Evolutionary conservation across 2,888 invertebrate genomes (phyloP), one percentile per base, ranked within the genome.

Genomic region (Harmothoe impar): DNA sequence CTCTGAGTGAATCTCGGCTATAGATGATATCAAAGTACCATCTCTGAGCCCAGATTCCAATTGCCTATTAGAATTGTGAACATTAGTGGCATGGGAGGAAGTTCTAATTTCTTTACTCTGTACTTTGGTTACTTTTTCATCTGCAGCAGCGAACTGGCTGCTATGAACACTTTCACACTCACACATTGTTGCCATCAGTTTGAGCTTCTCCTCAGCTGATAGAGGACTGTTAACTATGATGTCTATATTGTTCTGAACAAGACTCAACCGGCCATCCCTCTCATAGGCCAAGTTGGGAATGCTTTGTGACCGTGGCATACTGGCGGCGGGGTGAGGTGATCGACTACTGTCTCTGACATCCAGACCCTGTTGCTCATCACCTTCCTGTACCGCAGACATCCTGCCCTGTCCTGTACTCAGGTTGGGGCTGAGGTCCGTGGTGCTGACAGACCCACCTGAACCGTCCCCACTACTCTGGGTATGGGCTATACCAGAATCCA

Each of bases 161-260:
- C 86, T 56, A 7, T 54, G 54, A 15, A 86, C 86, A 54, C 86
- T 86, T 20, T 86, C 86, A 35, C 89, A 68, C 23, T 90, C 88
- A 91, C 91, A 91, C 91, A 91, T 89, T n/a, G 89, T n/a, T 1
- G 91, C 78, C 91, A 91, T 91, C 23, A 91, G 35, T 23, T 52
- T 77, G 0, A 91, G 81, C 31, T 91, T 91, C 51, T 91, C 89
- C 20, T 89, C 91, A n/a, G 89, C 54, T 20, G 52, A 12, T 33
- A 91, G 33, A 10, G 15, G 29, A 77, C 89, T 89, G 54, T 81
- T 89, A 0, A 89, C 78, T n/a, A 91, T 78, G 20, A 51, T 77
- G n/a, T 91, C 91, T 33, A 91, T 56, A 35, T 89, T 89, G 25
- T n/a, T 31, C 51, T 91, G 89, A 3, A 72, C 54, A 17, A 91